Base-by-base conservation (phyloP, 2,113 vertebrate genomes). In the Myotis yumanensis region DNA sequence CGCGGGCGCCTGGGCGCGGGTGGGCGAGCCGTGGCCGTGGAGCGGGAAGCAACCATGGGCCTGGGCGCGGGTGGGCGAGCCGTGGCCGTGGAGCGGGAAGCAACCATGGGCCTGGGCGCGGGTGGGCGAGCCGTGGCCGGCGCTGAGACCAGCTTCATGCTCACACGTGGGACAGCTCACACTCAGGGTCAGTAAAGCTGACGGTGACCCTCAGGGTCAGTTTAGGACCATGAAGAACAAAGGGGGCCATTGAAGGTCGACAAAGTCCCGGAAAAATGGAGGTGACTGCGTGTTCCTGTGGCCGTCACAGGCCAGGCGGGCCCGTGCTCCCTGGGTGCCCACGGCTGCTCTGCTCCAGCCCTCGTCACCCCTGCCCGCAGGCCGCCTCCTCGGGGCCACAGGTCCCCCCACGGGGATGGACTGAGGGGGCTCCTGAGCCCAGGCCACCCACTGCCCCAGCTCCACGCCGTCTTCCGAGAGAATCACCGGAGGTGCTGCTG, bases 401-500 rank as follows among this genome's bases (percentile, higher is more conserved):
- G 23, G 43, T 37, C 16, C 52, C 32, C 52, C 28, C 32, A 57
- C 30, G 17, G 28, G 23, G 57, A 0, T 0, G 23, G 54, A 32
- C 79, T 10, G 88, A 37, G 12, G 51, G 8, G 18, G 18, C 48
- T 16, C 0, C 69, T 5, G 25, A 35, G 59, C 25, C 64, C 11
- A 12, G 5, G 30, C 12, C 8, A 0, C 18, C n/a, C 6, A 28
- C 7, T 1, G 5, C 28, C 35, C 66, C 1, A 0, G 46, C 32
- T 37, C 14, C 1, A 0, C 0, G 28, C 64, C n/a, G 9, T 18
- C n/a, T 62, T 46, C 28, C 20, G 32, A 48, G 62, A 16, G 16
- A 22, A 8, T 46, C 62, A 0, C 18, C 14, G 30, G 5, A 5
- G 11, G 37, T 0, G 22, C 28, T 0, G 1, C 0, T 4, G 73